Evolutionary conservation across 2,797 vertebrate species (phyloP).

Genomic region (Percopsis omiscomaycus): DNA sequence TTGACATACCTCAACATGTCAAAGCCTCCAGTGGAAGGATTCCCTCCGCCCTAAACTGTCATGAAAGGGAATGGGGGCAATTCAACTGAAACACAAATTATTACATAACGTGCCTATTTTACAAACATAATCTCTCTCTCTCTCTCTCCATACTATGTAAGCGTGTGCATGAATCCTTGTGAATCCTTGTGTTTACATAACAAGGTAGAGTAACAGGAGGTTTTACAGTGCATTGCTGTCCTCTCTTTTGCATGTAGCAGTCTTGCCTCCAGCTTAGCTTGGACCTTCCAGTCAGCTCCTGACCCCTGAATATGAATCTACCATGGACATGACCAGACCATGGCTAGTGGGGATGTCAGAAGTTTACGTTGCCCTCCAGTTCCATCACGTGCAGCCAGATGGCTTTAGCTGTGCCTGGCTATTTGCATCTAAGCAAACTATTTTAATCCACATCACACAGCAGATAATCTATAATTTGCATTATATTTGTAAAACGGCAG

Average conservation of each 20-base stretch:
- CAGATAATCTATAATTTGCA: too few species aligned
- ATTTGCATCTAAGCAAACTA: too few species aligned
- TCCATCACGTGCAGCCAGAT: neutral
- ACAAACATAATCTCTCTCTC: neutral
- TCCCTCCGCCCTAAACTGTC: too few species aligned
- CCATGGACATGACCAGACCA: too few species aligned
- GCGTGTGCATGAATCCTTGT: conserved; percentile 6
- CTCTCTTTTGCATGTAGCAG: conserved; percentile 33
- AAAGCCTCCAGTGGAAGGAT: too few species aligned
- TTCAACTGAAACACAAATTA: neutral
- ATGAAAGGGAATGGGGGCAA: too few species aligned
- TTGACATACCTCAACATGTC: too few species aligned
- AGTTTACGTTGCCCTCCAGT: conserved; percentile 19
- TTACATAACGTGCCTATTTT: neutral
- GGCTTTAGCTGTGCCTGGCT: too few species aligned
- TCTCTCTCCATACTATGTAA: too few species aligned
- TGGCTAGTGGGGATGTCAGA: conserved; percentile 22
- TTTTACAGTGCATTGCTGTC: conserved; percentile 21
- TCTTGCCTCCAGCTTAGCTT: conserved; percentile 22
- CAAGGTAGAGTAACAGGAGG: neutral
- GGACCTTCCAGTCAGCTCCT: conserved; percentile 14
- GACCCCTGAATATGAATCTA: conserved; percentile 15
- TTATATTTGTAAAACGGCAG: too few species aligned
- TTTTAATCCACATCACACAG: neutral
- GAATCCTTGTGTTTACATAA: conserved; percentile 55